These are phyloP conservation scores for Cavia aperea DNA, from an alignment of 2,113 vertebrate species.

Conservation along the genomic window DNA sequence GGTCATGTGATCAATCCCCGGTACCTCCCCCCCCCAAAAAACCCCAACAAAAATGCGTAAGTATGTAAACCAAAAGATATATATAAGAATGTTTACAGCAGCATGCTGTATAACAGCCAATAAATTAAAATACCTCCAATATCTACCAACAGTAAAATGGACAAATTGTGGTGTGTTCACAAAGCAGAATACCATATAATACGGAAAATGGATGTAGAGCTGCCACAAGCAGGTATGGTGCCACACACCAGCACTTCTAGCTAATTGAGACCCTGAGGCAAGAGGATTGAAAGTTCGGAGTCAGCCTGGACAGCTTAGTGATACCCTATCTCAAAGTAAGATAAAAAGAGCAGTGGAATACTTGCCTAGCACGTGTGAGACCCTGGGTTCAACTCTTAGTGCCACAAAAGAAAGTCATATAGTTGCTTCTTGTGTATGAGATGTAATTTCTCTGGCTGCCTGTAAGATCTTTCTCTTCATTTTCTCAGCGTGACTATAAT, in stretches of 20 bases:
- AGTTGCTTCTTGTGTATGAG: background rate
- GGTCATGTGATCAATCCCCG: too few species aligned
- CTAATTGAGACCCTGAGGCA: background rate
- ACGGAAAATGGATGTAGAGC: background rate
- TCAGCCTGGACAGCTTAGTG: background rate
- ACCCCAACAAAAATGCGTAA: background rate
- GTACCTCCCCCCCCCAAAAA: too few species aligned
- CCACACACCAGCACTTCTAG: background rate
- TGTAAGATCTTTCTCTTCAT: constrained; percentile 8
- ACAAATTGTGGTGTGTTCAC: background rate
- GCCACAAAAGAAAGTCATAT: background rate
- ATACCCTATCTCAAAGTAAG: background rate
- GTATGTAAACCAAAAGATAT: background rate
- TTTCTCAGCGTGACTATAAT: background rate
- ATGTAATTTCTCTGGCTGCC: constrained; percentile 8
- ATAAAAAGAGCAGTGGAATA: background rate
- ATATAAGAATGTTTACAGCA: background rate
- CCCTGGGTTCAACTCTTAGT: background rate
- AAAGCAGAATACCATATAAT: background rate
- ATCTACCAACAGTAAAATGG: background rate
- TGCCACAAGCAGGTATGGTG: background rate
- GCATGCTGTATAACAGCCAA: background rate
- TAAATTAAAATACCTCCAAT: background rate
- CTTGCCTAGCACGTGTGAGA: background rate
- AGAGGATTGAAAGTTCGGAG: background rate